Base-by-base conservation (phyloP, 1,140 invertebrate species). In the Hestina assimilis region DNA sequence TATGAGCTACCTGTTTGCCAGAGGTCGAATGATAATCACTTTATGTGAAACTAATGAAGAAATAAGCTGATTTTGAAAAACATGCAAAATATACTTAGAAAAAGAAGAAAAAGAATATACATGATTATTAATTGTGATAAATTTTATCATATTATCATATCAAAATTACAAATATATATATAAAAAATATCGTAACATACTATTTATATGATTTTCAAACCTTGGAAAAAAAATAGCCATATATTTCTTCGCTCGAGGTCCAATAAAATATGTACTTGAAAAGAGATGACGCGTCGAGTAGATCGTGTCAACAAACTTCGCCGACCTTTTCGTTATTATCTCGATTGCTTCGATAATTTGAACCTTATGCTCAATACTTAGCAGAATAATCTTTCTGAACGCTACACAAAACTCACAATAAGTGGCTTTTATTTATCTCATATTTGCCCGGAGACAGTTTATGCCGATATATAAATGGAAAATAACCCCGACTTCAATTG, bases 311-410 rank as follows among this genome's bases (percentile, higher is more conserved):
- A 68, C 59, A 65, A 65, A 65, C 68, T 67, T 63, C 53, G 38
- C 47, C 61, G 59, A 68, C 68, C 57, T 71, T 66, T 59, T 59
- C 59, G 60, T 71, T 65, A 68, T 65, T 68, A 65, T 60, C 50
- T 59, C 21, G 21, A 33, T 21, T 4, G 12, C 47, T 48, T 42
- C 17, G 4, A 41, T 9, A 61, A 46, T 58, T 23, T 23, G n/a
- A 8, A 61, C 59, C 55, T 59, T 65, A 59, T 17, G 17, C 17
- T 35, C 20, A 28, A 6, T 53, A 38, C 54, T 33, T 59, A 59
- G 19, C 41, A 1, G 28, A 8, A 26, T 52, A 59, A 45, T 46
- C 48, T 52, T 24, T 14, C 21, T 45, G 7, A 29, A 19, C 45
- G n/a, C 46, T 29, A 14, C 38, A 23, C 11, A 29, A 31, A 46